Evolutionary conservation across 1,140 invertebrate species (phyloP), one percentile per base, ranked within the genome.

Genomic region (Heliconius eleuchia): DNA sequence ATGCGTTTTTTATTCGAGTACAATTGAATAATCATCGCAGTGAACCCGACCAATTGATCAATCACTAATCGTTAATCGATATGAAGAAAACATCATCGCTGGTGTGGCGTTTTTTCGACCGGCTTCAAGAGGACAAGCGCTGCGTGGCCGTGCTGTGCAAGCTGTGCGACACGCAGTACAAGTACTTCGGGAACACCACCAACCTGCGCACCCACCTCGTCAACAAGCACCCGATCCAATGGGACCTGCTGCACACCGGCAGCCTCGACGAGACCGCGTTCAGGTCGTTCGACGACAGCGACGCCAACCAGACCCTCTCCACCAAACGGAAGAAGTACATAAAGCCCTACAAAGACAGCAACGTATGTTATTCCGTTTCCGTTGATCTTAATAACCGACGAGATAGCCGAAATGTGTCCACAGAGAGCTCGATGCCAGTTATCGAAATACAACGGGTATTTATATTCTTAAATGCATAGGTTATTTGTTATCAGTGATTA

Each of bases 51-150:
- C 89, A 91, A 88, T 88, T 90, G 85, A 87, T 83, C 82, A 80
- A 87, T 83, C 82, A 80, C 82, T 85, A 86, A 88, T 88, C 80
- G 78, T 74, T 78, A 85, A 89, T 90, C 85, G 85, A 89, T 87
- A 94, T 92, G 92, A 93, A 92, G 89, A 94, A 89, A 91, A 88
- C 87, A 83, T 90, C 92, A 70, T 94, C 92, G 42, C 66, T 89
- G 71, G 93, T 93, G 77, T 94, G 93, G 93, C 85, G 88, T 77
- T 93, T 93, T 83, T 94, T 93, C 81, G 93, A 94, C 81, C 92
- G 93, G 19, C 73, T 94, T 23, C 88, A 92, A 85, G 89, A 93
- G 66, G 85, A 91, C 82, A 86, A 89, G 30, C 85, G 93, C 86
- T 91, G 89, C 86, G 83, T 90, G 7, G 83, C 89, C 9, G 91